Evolutionary conservation across 2,797 vertebrate species (phyloP), one percentile per base, ranked within the genome.

Genomic region (Chromis chromis): DNA sequence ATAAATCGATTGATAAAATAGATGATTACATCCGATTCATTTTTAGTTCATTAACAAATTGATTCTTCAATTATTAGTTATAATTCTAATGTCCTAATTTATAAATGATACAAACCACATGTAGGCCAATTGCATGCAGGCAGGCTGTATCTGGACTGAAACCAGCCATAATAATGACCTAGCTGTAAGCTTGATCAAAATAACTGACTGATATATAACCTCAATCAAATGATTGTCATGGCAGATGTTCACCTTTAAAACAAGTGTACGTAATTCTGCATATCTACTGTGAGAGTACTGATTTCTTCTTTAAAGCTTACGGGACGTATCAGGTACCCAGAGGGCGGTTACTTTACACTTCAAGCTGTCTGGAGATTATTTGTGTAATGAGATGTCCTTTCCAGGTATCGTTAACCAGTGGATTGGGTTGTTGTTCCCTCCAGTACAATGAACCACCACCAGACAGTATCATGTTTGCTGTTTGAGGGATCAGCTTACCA

Each of bases 401-500:
- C 44, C 78, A 67, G 78, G 72, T 72, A 68, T 60, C 27, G 3
- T 40, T 39, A 42, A 19, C 56, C 2, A 3, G 52, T 22, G 55
- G 66, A 65, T 69, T 4, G 28, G 42, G 59, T 44, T 46, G 40
- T 64, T 48, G 58, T 63, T 46, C 48, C 53, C 52, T 66, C 21
- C 40, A 61, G 57, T 12, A 24, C 52, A 56, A 55, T 8, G 33
- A 78, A 75, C 31, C 42, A 14, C 70, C 49, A 59, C 52, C 71
- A 86, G 79, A 85, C 78, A 0, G 76, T 88, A 88, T 93, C 90
- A 88, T 85, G 78, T 49, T 77, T 52, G 14, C 72, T 82, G 79
- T 79, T 85, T 76, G 78, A 80, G 54, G 71, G 85, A 91, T 91
- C 87, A 81, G 92, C 86, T 94, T 92, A 91, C 63, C 49, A 2